Percentiles rank a stretch among this genome's conserved stretches.
Evolutionary conservation across 2,888 invertebrate species (phyloP).

Genomic region (Torymus tubicola): DNA sequence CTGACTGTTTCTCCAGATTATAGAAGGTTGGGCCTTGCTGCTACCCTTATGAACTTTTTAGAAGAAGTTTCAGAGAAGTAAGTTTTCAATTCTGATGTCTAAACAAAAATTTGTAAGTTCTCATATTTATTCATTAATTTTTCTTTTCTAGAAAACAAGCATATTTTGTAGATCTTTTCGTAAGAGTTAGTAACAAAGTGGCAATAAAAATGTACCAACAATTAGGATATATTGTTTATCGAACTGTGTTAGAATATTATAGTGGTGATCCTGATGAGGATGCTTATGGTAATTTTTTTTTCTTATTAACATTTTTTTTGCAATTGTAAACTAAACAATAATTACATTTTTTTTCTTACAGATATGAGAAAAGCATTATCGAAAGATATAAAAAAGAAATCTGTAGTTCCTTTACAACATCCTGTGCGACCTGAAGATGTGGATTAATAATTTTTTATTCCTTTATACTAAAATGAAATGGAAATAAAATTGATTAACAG

Average conservation of each 20-base stretch:
- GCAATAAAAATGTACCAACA: slow-evolving; percentile 98
- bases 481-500: slow-evolving; percentile 44
- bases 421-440: slow-evolving; percentile 97
- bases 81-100: slow-evolving; percentile 58
- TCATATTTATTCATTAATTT: slow-evolving; percentile 67
- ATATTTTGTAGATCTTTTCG: slow-evolving; percentile 98
- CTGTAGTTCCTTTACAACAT: slow-evolving; percentile 93
- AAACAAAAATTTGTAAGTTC: not conserved
- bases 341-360: slow-evolving; percentile 76
- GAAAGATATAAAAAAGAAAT: slow-evolving; percentile 92
- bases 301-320: not conserved
- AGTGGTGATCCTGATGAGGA: slow-evolving; percentile 99
- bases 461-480: slow-evolving; percentile 36
- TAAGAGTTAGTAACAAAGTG: slow-evolving; percentile 96
- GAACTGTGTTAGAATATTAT: slow-evolving; percentile 98
- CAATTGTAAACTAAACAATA: slow-evolving; percentile 14
- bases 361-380: slow-evolving; percentile 99
- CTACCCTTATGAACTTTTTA: slow-evolving; percentile 93
- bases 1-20: slow-evolving; percentile 97
- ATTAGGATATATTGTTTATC: slow-evolving; percentile 96
- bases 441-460: slow-evolving; percentile 78
- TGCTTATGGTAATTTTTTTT: slow-evolving; percentile 88
- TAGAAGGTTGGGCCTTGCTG: slow-evolving; percentile 93
- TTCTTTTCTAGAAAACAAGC: slow-evolving; percentile 89
- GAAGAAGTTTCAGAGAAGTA: slow-evolving; percentile 98